A percentile compares a stretch with the other conserved stretches of the same genome.
phyloP scores from a whole-genome alignment of 1,140 invertebrate genomes.

The Leptinotarsa lineolata region DNA sequence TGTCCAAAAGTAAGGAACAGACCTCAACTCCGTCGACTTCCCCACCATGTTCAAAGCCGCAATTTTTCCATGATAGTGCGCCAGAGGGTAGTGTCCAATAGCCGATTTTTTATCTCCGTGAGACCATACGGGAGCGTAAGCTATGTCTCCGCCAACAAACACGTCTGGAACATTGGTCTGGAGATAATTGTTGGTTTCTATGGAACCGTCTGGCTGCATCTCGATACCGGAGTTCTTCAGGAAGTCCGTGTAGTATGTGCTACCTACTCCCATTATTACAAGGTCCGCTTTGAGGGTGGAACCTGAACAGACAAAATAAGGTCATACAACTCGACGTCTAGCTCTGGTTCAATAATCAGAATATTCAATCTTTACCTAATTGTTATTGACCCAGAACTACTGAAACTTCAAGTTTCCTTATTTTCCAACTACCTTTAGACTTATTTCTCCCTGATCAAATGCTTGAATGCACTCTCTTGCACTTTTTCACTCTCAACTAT shows the following conservation, averaged over 20 bases:
- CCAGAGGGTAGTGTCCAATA: constrained; percentile 90
- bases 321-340: too few relatives aligned
- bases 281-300: constrained; percentile 75
- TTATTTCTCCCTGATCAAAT: too few relatives aligned
- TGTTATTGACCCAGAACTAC: too few relatives aligned
- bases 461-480: too few relatives aligned
- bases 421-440: too few relatives aligned
- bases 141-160: constrained; percentile 90
- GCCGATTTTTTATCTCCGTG: constrained; percentile 64
- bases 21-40: constrained; percentile 62
- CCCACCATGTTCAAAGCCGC: constrained; percentile 83
- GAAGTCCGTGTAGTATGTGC: constrained; percentile 80
- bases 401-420: too few relatives aligned
- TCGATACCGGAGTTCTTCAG: constrained; percentile 73
- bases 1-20: constrained; percentile 94
- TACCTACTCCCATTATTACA: constrained; percentile 82
- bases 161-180: constrained; percentile 78
- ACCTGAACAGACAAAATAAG: constrained; percentile 52
- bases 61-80: constrained; percentile 84
- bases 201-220: constrained; percentile 68
- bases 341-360: too few relatives aligned
- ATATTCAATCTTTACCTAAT: too few relatives aligned
- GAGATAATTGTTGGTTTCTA: constrained; percentile 75
- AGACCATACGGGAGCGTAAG: constrained; percentile 82
- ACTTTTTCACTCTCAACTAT: too few relatives aligned